These are phyloP conservation scores for Dasypus novemcinctus DNA, from an alignment of 2,113 vertebrate species.

Conservation along the genomic window DNA sequence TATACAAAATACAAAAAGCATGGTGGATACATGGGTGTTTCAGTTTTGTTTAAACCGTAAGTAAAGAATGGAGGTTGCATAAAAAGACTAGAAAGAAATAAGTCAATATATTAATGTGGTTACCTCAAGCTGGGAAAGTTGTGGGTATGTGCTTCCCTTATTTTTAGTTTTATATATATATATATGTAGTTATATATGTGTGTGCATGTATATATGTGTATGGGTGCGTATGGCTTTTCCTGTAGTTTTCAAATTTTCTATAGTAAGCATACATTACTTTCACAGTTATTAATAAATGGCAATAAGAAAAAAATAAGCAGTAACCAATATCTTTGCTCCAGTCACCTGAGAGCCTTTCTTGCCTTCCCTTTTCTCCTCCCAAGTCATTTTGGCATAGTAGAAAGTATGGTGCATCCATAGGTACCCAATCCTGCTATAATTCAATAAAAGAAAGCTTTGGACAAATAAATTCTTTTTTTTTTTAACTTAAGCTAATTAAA, in stretches of 20 bases:
- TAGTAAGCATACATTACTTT: constrained; percentile 33
- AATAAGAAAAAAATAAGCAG: constrained; percentile 45
- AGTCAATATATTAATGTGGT: not conserved
- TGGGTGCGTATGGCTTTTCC: not conserved
- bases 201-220: not conserved
- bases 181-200: too few species aligned
- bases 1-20: constrained; percentile 36
- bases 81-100: constrained; percentile 31
- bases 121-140: not conserved
- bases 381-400: not conserved
- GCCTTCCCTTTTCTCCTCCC: not conserved
- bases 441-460: constrained; percentile 1
- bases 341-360: not conserved
- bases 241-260: constrained; percentile 1
- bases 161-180: not conserved
- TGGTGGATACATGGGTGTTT: not conserved
- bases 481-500: constrained; percentile 4
- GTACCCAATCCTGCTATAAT: not conserved
- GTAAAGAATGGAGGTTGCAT: not conserved
- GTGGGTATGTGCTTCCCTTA: not conserved
- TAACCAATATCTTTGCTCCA: constrained; percentile 4
- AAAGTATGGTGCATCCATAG: not conserved
- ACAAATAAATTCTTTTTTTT: not conserved
- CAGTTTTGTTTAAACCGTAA: not conserved
- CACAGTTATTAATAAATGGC: constrained; percentile 8